Conservation (phyloP, 2,888 invertebrate genomes). For the Apamea anceps region DNA sequence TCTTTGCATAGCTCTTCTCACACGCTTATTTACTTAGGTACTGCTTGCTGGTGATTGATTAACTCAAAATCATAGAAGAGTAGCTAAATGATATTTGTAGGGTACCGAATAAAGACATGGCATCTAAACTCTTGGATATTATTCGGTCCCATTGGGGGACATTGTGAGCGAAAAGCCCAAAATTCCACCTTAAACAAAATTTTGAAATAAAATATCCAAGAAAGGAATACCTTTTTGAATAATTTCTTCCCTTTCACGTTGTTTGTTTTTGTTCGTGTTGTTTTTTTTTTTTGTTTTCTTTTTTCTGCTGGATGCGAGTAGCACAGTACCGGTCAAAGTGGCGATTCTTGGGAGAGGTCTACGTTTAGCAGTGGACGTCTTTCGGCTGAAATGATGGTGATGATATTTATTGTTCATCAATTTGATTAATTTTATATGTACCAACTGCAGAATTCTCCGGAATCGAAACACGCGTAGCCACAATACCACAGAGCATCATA, state of each 20-base stretch:
- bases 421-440: neutral
- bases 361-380: no score
- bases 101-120: neutral
- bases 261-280: no score
- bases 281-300: no score
- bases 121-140: neutral
- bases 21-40: no score
- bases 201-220: no score
- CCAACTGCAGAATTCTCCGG: neutral
- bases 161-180: no score
- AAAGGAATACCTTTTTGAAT: no score
- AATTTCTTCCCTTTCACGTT: neutral
- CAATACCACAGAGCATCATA: constrained; percentile 9
- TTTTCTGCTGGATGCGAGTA: neutral
- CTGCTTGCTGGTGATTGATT: neutral
- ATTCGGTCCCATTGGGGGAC: no score
- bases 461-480: constrained; percentile 22
- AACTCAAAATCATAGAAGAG: neutral
- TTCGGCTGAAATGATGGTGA: neutral
- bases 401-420: neutral
- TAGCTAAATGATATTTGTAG: neutral
- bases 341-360: no score
- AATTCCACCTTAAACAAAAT: no score
- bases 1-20: no score
- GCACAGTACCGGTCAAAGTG: neutral